A percentile compares a stretch with the other conserved stretches of the same genome.
These are phyloP conservation scores for Thalassophryne amazonica DNA, from an alignment of 2,797 vertebrate species.

Conservation along the genomic window DNA sequence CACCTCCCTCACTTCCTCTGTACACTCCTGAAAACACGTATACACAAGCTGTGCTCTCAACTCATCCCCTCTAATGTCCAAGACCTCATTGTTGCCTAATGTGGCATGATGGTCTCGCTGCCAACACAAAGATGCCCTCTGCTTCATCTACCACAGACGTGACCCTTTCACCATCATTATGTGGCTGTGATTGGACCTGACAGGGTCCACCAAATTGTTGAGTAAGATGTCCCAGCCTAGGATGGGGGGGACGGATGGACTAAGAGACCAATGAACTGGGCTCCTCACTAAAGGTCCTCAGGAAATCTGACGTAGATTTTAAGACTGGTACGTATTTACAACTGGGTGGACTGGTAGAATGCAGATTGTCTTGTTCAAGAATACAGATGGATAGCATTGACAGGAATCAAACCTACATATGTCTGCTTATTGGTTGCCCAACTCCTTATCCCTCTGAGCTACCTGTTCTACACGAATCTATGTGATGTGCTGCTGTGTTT, in stretches of 20 bases:
- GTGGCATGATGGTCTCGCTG: constrained; percentile 58
- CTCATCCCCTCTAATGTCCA: constrained; percentile 4
- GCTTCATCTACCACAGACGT: constrained; percentile 61
- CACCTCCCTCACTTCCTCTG: constrained; percentile 28
- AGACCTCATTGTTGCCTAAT: constrained; percentile 44
- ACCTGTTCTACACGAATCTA: no score
- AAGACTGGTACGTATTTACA: no score
- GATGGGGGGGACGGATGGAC: background rate
- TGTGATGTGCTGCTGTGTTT: no score
- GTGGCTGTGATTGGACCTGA: constrained; percentile 65
- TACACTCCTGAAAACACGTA: constrained; percentile 11
- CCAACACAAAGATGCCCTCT: constrained; percentile 54
- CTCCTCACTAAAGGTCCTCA: background rate
- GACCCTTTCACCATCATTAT: constrained; percentile 68
- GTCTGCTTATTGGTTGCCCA: no score
- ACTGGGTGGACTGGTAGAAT: no score
- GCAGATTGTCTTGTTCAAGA: no score
- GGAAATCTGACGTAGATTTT: no score
- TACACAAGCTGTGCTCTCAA: constrained; percentile 19
- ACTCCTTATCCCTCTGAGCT: no score
- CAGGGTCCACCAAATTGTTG: constrained; percentile 59
- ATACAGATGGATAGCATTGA: no score
- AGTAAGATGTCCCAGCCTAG: constrained; percentile 50
- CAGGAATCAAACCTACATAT: no score
- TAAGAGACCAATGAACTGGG: background rate